A percentile compares a stretch with the other conserved stretches of the same genome.
These are phyloP conservation scores for Lamellibrachia luymesi DNA, from an alignment of 1,140 invertebrate genomes.

Conservation along the genomic window DNA sequence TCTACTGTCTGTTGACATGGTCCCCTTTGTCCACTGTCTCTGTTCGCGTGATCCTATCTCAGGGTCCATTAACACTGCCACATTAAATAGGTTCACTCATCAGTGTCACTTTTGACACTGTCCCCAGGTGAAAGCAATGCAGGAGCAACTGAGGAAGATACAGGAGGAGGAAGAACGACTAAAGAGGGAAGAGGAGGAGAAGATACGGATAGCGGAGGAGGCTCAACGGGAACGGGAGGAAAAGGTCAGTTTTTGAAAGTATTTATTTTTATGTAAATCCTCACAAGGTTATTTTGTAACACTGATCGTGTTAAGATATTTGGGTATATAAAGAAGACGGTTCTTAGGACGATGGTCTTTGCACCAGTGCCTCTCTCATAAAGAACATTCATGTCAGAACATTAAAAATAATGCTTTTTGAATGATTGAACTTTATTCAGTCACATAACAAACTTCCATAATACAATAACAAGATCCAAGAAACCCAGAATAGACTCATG, in stretches of 20 bases:
- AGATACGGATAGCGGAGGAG: constrained; percentile 41
- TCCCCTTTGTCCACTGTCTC: not conserved
- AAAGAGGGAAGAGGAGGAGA: constrained; percentile 67
- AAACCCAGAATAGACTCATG: no score
- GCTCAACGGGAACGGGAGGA: constrained; percentile 40
- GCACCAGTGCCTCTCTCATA: not conserved
- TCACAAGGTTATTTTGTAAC: not conserved
- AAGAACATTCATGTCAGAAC: not conserved
- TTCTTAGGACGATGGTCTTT: no score
- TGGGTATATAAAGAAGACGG: not conserved
- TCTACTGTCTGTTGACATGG: no score
- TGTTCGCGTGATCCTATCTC: not conserved
- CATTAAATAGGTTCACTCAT: not conserved
- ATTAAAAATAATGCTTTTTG: not conserved
- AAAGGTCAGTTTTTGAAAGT: constrained; percentile 34
- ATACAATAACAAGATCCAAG: no score
- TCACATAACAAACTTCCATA: no score
- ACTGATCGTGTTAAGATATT: not conserved
- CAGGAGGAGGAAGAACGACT: constrained; percentile 81
- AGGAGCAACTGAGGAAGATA: constrained; percentile 65
- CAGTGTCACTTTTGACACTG: constrained; percentile 20
- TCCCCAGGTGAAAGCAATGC: constrained; percentile 39
- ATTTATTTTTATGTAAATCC: not conserved
- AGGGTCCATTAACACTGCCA: no score
- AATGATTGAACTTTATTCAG: no score